A percentile compares a stretch with the other conserved stretches of the same genome.
These are phyloP conservation scores for Chymomyza amoena DNA, from an alignment of 2,888 invertebrate genomes.

Conservation along the genomic window DNA sequence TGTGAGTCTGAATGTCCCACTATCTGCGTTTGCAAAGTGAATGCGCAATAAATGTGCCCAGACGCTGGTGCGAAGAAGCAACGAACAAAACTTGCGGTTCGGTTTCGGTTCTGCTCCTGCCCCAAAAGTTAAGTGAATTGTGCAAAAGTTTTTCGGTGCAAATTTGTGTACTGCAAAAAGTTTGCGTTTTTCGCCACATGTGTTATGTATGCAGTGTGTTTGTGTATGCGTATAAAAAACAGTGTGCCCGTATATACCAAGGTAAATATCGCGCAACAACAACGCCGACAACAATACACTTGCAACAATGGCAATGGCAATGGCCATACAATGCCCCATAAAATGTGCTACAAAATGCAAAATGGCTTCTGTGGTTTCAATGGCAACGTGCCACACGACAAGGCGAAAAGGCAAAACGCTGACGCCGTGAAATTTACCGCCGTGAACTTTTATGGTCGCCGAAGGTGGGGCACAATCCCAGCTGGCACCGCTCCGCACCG, in stretches of 20 bases:
- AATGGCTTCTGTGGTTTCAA: conserved; percentile 73
- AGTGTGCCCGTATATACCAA: conserved; percentile 43
- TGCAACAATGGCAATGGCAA: conserved; percentile 57
- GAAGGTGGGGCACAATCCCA: neutral
- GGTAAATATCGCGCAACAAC: conserved; percentile 63
- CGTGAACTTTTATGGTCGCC: conserved; percentile 60
- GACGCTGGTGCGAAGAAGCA: neutral
- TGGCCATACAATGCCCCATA: conserved; percentile 67
- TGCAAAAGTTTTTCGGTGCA: conserved; percentile 67
- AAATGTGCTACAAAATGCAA: conserved; percentile 74
- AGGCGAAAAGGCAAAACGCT: conserved; percentile 43
- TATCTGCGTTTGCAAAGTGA: conserved; percentile 47
- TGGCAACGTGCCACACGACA: conserved; percentile 48
- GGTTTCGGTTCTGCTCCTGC: conserved; percentile 24
- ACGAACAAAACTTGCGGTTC: conserved; percentile 51
- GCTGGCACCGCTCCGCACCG: neutral
- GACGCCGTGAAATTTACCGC: conserved; percentile 59
- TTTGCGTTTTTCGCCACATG: conserved; percentile 19
- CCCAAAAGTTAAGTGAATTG: conserved; percentile 72
- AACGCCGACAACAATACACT: conserved; percentile 14
- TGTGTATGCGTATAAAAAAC: conserved; percentile 16
- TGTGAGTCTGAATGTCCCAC: conserved; percentile 18
- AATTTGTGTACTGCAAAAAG: conserved; percentile 64
- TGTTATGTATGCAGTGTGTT: neutral
- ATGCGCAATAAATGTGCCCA: conserved; percentile 50